phyloP scores from a whole-genome alignment of 2,888 invertebrate species.

The Sympetrum striolatum region DNA sequence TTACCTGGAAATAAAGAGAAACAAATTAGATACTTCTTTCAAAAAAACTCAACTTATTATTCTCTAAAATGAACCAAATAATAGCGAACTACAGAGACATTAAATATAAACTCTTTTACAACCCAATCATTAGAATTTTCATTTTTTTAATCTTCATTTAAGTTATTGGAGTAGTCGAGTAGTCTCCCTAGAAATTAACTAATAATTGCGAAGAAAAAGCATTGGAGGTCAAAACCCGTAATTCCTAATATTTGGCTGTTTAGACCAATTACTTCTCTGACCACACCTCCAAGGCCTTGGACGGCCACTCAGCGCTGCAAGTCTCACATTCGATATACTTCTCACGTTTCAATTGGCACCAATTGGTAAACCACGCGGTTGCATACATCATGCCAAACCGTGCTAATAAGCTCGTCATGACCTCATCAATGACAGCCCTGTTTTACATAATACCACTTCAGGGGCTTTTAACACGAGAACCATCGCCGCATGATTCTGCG shows the following conservation, averaged over 20 bases:
- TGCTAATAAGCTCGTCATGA: background rate
- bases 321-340: background rate
- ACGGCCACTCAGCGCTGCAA: background rate
- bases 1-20: background rate
- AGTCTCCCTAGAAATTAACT: background rate
- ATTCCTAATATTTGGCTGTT: too few species aligned
- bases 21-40: background rate
- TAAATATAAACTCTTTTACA: background rate
- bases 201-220: background rate
- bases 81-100: too few species aligned
- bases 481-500: too few species aligned
- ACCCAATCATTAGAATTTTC: background rate
- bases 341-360: background rate
- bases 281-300: too few species aligned
- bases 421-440: background rate
- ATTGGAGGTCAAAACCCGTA: background rate
- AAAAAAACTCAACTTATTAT: background rate
- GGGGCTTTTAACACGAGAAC: too few species aligned
- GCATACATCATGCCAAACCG: background rate
- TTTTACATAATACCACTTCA: background rate
- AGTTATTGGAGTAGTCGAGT: background rate
- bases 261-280: too few species aligned
- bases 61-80: background rate
- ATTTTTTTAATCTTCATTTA: background rate
- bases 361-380: background rate